Percentiles rank a stretch among this genome's conserved stretches.
phyloP scores from a whole-genome alignment of 2,888 invertebrate genomes.

The Buathra laborator region DNA sequence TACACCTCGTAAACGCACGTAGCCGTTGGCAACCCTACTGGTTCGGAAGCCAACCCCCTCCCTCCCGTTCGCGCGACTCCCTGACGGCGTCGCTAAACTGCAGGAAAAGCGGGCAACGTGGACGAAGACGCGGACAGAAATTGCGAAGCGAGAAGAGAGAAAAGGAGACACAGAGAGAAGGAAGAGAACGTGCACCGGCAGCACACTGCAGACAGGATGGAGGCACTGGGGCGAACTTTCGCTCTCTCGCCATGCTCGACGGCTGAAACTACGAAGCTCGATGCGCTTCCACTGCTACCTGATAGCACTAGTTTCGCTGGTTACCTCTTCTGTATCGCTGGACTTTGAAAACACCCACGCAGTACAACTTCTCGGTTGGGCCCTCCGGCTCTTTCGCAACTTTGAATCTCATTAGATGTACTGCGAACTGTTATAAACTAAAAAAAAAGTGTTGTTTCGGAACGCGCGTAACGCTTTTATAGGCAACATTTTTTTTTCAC shows the following conservation, averaged over 20 bases:
- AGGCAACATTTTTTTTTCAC: not conserved
- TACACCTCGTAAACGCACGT: slow-evolving; percentile 38
- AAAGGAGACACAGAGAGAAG: slow-evolving; percentile 12
- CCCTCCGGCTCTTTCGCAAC: slow-evolving; percentile 18
- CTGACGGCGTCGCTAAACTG: slow-evolving; percentile 38
- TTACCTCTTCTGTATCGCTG: slow-evolving; percentile 35
- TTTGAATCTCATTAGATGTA: slow-evolving; percentile 23
- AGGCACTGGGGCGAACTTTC: slow-evolving; percentile 84
- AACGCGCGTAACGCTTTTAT: not conserved
- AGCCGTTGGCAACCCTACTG: slow-evolving; percentile 65
- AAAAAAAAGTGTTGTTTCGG: not conserved
- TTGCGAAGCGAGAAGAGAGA: not conserved
- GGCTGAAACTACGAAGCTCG: slow-evolving; percentile 86
- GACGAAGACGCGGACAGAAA: slow-evolving; percentile 19
- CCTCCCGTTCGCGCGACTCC: slow-evolving; percentile 24
- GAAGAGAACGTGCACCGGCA: slow-evolving; percentile 62
- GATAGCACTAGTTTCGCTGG: slow-evolving; percentile 65
- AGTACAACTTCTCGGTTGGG: slow-evolving; percentile 49
- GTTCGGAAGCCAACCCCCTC: not conserved
- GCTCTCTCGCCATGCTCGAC: slow-evolving; percentile 80
- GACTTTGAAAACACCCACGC: slow-evolving; percentile 34
- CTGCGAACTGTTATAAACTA: not conserved
- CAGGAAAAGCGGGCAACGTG: slow-evolving; percentile 24
- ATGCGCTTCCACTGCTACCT: slow-evolving; percentile 82
- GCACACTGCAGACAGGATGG: slow-evolving; percentile 80